These are phyloP conservation scores for Strix aluco DNA, from an alignment of 2,113 vertebrate species.

Conservation along the genomic window DNA sequence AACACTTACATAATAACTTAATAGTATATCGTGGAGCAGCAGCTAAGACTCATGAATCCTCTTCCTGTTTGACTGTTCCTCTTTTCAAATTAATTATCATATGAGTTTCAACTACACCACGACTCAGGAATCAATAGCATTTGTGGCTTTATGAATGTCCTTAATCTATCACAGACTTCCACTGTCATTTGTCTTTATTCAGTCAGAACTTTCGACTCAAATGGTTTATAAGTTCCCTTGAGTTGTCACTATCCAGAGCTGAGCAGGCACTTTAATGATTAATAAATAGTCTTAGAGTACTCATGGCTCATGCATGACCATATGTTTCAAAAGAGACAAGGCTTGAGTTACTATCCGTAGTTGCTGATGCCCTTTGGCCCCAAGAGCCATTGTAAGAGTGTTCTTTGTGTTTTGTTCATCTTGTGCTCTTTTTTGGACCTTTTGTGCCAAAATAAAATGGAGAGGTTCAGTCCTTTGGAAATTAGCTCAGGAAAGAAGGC, in stretches of 20 bases:
- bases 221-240: not conserved
- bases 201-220: not conserved
- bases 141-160: not conserved
- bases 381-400: not conserved
- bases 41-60: constrained; percentile 3
- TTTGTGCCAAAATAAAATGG: not conserved
- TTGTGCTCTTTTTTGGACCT: not conserved
- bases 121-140: not conserved
- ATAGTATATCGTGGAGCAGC: constrained; percentile 35
- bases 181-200: not conserved
- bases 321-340: not conserved
- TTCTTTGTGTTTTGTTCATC: not conserved
- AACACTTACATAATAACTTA: constrained; percentile 49
- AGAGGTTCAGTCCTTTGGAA: not conserved
- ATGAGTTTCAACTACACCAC: not conserved
- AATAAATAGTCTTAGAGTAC: not conserved
- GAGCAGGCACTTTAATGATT: not conserved
- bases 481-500: not conserved
- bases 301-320: not conserved
- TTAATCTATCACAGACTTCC: not conserved
- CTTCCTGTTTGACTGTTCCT: constrained; percentile 38
- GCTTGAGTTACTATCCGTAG: not conserved
- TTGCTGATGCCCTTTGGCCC: not conserved
- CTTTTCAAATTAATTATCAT: not conserved
- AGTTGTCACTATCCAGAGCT: not conserved